phyloP scores from a whole-genome alignment of 1,140 invertebrate genomes.

The Zaprionus nigranus region DNA sequence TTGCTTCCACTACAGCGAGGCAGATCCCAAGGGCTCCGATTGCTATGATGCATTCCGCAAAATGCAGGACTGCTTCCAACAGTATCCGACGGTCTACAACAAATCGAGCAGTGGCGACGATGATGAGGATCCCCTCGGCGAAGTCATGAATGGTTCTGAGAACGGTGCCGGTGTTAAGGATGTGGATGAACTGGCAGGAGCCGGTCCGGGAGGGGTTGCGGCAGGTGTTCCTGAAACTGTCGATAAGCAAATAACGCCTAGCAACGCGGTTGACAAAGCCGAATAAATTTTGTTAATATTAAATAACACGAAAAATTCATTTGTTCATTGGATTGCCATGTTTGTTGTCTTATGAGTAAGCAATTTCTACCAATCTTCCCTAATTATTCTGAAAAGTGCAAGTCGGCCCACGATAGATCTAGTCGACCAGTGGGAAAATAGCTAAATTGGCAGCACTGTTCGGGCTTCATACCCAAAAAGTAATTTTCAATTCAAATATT shows the following conservation, averaged over 20 bases:
- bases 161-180: slow-evolving; percentile 29
- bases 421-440: too few relatives aligned
- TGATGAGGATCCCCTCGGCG: slow-evolving; percentile 61
- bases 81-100: slow-evolving; percentile 95
- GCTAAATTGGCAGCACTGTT: too few relatives aligned
- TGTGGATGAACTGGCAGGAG: slow-evolving; percentile 45
- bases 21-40: slow-evolving; percentile 93
- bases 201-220: slow-evolving; percentile 25
- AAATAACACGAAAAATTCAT: background rate
- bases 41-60: slow-evolving; percentile 95
- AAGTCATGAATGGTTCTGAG: slow-evolving; percentile 51
- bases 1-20: slow-evolving; percentile 94
- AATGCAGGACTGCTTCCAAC: slow-evolving; percentile 97
- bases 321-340: background rate
- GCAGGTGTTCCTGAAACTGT: slow-evolving; percentile 7
- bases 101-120: slow-evolving; percentile 87
- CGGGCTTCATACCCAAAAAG: too few relatives aligned
- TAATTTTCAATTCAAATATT: too few relatives aligned
- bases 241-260: background rate
- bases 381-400: too few relatives aligned
- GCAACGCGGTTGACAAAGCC: slow-evolving; percentile 44
- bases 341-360: background rate
- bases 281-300: slow-evolving; percentile 24
- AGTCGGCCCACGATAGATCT: too few relatives aligned
- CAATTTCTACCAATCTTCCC: background rate